These are phyloP conservation scores for Porites rus DNA, from an alignment of 92 coral and sea anemone genomes.

Conservation along the genomic window DNA sequence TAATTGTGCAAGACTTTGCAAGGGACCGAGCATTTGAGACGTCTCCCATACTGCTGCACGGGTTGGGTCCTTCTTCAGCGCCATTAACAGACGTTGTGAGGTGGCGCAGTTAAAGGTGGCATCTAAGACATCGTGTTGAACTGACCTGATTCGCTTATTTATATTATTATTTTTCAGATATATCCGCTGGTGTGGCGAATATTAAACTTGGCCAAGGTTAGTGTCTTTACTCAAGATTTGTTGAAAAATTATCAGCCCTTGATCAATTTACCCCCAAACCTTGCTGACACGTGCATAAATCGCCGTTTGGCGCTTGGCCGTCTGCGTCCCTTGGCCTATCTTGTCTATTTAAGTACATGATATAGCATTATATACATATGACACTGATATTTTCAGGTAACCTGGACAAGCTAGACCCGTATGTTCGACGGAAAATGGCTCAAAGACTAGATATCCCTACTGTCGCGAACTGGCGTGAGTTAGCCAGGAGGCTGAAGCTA, in stretches of 20 bases:
- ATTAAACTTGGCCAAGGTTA: slow-evolving; percentile 36
- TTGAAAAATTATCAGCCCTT: too few relatives aligned
- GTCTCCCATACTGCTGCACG: not conserved
- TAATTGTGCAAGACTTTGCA: too few relatives aligned
- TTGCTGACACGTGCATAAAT: too few relatives aligned
- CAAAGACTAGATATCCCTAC: slow-evolving; percentile 21
- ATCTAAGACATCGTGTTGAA: not conserved
- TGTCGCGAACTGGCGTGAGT: slow-evolving; percentile 69
- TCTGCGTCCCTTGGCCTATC: too few relatives aligned
- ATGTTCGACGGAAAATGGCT: slow-evolving; percentile 56
- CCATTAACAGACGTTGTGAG: not conserved
- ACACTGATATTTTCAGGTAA: slow-evolving; percentile 39
- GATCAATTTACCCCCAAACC: too few relatives aligned
- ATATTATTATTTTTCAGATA: slow-evolving; percentile 1
- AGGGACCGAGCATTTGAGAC: too few relatives aligned
- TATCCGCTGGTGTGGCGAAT: slow-evolving; percentile 13
- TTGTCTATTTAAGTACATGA: too few relatives aligned
- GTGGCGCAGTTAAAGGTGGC: not conserved
- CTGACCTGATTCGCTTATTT: not conserved
- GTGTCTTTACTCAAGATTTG: not conserved
- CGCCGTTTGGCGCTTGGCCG: too few relatives aligned
- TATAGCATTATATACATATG: too few relatives aligned
- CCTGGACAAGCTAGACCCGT: slow-evolving; percentile 57
- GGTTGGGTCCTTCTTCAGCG: not conserved
- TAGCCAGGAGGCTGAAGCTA: slow-evolving; percentile 66